Base-by-base conservation (phyloP, 2,797 vertebrate genomes). In the Monodelphis domestica region DNA sequence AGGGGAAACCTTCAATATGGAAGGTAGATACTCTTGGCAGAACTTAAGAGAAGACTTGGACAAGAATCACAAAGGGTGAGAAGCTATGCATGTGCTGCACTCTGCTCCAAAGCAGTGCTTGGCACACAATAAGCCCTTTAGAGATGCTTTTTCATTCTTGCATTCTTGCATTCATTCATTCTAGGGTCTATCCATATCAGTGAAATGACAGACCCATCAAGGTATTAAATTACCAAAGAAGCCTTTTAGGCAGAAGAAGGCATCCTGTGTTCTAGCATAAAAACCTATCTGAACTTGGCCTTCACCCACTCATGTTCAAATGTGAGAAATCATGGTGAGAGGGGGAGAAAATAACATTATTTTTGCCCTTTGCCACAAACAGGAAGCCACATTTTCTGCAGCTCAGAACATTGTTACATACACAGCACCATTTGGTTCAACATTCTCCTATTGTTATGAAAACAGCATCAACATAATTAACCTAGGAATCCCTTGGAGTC, bases 391-490 rank as follows among this genome's bases (percentile, higher is more conserved):
- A 52, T 93, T 95, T 94, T 95, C 53, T 89, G 54, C 53, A 93
- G 93, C 90, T 95, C 94, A 53, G 70, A 87, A 93, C 57, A 91
- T 91, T 94, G 89, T 55, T 95, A 53, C 91, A 91, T 95, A 53
- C 91, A 91, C 96, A 95, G 92, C 89, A 88, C 93, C 93, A 88
- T 45, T 89, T 95, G 63, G 93, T 93, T 96, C 94, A 94, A 10
- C 59, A 91, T 53, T 78, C 54, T 93, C 94, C 95, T 94, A 88
- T 94, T 95, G 92, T 95, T 96, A 91, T 92, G 93, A 97, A 93
- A 90, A 95, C 70, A 94, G 96, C 92, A 93, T 92, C 94, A 96
- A 93, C 70, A 96, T 94, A 97, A 97, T 96, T 97, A 97, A 91
- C 94, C 95, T 94, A 91, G 94, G 93, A 95, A 97, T 92, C 90